These are phyloP conservation scores for Peromyscus leucopus DNA, from an alignment of 2,113 vertebrate genomes.

Conservation along the genomic window DNA sequence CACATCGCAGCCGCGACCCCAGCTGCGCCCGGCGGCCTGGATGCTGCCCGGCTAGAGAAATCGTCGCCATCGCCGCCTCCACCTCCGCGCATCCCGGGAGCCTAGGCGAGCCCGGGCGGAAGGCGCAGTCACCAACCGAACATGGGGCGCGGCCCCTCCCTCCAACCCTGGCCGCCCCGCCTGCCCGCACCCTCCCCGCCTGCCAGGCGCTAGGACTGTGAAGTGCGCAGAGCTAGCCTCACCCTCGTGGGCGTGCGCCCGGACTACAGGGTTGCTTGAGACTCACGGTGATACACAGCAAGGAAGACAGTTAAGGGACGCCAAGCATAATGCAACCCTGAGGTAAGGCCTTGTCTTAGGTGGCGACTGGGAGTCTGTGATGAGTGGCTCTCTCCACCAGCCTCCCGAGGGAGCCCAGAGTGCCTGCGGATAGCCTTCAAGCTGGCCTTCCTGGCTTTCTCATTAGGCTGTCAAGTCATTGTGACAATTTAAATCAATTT, in stretches of 20 bases:
- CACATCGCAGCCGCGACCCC: slow-evolving; percentile 39
- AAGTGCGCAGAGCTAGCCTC: neutral
- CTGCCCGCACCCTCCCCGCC: neutral
- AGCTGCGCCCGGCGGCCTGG: neutral
- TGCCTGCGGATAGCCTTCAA: neutral
- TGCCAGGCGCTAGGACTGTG: neutral
- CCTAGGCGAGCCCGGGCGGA: slow-evolving; percentile 44
- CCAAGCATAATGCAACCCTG: neutral
- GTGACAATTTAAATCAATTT: neutral
- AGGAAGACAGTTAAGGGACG: neutral
- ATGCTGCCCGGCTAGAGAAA: neutral
- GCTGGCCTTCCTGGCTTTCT: neutral
- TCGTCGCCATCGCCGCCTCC: slow-evolving; percentile 51
- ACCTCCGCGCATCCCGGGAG: slow-evolving; percentile 67
- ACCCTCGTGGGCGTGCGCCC: no score
- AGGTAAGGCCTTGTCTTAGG: neutral
- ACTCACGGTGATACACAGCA: neutral
- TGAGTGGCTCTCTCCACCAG: neutral
- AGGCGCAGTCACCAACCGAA: slow-evolving; percentile 47
- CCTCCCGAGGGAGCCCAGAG: neutral
- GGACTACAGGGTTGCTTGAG: neutral
- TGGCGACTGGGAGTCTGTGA: neutral
- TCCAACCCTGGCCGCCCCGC: neutral
- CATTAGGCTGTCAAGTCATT: neutral
- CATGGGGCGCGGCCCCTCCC: slow-evolving; percentile 58